Percentiles rank a stretch among this genome's conserved stretches.
phyloP scores from a whole-genome alignment of 2,113 vertebrate genomes.

The Nyctibius bracteatus region DNA sequence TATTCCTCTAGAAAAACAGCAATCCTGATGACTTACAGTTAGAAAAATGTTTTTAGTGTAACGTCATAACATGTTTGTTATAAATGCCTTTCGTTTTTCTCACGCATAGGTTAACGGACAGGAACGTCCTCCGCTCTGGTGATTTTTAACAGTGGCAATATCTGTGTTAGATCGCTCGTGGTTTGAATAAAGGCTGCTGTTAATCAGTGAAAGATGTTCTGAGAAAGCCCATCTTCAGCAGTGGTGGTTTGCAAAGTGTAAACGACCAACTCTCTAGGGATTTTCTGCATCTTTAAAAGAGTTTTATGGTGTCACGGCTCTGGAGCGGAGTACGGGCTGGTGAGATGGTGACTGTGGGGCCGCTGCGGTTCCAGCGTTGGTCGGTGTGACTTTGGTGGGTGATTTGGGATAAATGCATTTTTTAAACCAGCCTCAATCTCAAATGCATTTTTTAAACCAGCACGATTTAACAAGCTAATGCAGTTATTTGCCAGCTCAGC shows the following conservation, averaged over 20 bases:
- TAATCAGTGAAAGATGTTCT: neutral
- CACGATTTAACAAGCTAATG: neutral
- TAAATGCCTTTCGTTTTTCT: neutral
- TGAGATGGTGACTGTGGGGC: rapidly evolving
- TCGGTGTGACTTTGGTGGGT: rapidly evolving
- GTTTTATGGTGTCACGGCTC: rapidly evolving
- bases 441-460: neutral
- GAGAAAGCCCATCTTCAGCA: neutral
- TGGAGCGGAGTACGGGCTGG: rapidly evolving
- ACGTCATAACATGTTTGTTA: neutral
- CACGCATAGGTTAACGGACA: neutral
- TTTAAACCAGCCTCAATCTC: neutral
- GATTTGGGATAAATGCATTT: neutral
- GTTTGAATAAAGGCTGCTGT: neutral
- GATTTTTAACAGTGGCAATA: neutral
- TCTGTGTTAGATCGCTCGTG: rapidly evolving
- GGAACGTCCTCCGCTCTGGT: neutral
- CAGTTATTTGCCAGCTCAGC: neutral
- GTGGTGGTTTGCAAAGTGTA: neutral
- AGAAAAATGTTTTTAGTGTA: neutral
- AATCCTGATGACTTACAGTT: neutral
- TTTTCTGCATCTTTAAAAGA: neutral
- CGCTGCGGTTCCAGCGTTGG: rapidly evolving
- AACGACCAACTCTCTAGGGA: rapidly evolving
- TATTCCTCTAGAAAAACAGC: neutral